phyloP scores from a whole-genome alignment of 2,113 vertebrate species.

The Leptosomus discolor region DNA sequence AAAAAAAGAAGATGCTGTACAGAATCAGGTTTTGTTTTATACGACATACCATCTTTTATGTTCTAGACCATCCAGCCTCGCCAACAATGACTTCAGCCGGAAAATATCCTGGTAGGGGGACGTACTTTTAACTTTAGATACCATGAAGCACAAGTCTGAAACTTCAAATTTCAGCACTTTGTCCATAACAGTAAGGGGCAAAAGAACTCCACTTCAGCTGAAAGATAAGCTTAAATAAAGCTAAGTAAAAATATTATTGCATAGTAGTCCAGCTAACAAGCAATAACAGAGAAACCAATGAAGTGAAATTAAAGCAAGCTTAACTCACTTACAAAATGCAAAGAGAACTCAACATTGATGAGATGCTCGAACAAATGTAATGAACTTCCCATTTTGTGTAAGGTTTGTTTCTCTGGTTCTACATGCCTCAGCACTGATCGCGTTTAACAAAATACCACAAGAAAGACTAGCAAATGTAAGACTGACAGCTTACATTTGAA shows the following conservation, averaged over 20 bases:
- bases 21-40: conserved; percentile 1
- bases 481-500: background rate
- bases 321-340: background rate
- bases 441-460: background rate
- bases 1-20: background rate
- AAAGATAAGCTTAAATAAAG: conserved; percentile 14
- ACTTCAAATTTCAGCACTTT: conserved; percentile 39
- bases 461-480: background rate
- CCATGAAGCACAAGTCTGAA: background rate
- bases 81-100: conserved; percentile 64
- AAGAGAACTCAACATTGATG: background rate
- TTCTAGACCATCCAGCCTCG: background rate
- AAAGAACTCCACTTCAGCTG: conserved; percentile 10
- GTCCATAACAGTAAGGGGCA: background rate
- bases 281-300: background rate
- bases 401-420: background rate
- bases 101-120: conserved; percentile 50
- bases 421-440: background rate
- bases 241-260: conserved; percentile 14
- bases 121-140: conserved; percentile 25
- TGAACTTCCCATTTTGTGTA: background rate
- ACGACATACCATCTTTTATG: conserved; percentile 29
- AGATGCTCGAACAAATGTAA: background rate
- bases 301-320: background rate
- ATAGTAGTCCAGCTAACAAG: background rate